These are phyloP conservation scores for Philonicus albiceps DNA, from an alignment of 2,888 invertebrate genomes.

Conservation along the genomic window DNA sequence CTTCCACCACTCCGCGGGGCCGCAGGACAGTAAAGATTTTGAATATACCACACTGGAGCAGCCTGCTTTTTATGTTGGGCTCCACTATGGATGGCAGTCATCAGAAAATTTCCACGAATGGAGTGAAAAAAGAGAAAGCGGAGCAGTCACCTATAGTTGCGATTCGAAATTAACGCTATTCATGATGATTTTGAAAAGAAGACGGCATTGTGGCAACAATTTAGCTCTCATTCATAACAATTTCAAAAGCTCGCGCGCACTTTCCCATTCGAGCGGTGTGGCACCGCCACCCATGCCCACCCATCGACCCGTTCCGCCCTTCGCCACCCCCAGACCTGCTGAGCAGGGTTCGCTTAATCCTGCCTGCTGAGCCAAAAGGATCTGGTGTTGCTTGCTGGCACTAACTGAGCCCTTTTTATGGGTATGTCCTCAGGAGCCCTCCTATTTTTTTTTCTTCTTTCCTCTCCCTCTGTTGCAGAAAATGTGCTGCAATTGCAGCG, in stretches of 20 bases:
- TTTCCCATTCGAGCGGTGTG: not conserved
- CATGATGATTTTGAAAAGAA: conserved; percentile 49
- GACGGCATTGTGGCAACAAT: conserved; percentile 49
- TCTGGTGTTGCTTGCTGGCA: not conserved
- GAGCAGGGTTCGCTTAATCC: not conserved
- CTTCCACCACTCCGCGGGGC: not conserved
- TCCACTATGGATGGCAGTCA: not conserved
- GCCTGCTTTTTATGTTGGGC: not conserved
- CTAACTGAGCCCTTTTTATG: not conserved
- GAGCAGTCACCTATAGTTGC: conserved; percentile 46
- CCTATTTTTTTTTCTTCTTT: not conserved
- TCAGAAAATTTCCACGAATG: conserved; percentile 6
- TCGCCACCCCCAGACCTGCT: not conserved
- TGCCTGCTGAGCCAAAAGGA: not conserved
- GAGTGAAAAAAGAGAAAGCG: conserved; percentile 25
- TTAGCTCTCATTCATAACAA: conserved; percentile 49
- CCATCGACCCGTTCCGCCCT: not conserved
- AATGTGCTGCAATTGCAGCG: conserved; percentile 23
- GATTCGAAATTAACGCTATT: conserved; percentile 50
- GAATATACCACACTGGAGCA: not conserved
- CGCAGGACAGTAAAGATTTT: not conserved
- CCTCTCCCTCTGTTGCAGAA: not conserved
- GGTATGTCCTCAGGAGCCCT: not conserved
- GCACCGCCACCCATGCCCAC: not conserved
- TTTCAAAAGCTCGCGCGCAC: conserved; percentile 46